Evolutionary conservation across 1,140 invertebrate genomes (phyloP).

Genomic region (Drosophila ogumai): DNA sequence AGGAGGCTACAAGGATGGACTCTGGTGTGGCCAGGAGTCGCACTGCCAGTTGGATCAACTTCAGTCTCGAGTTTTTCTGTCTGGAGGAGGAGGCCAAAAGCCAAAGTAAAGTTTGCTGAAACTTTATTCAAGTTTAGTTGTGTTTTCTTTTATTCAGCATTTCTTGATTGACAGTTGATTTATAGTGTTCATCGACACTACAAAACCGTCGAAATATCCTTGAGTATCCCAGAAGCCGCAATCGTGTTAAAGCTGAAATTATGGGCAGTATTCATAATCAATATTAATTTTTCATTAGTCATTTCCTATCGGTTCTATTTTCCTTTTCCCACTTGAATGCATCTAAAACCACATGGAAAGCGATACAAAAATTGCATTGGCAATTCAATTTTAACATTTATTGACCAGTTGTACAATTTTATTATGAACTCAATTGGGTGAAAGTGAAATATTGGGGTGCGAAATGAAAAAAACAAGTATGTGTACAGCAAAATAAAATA

Average conservation of each 20-base stretch:
- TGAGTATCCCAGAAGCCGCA: neutral
- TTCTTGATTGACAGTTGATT: slow-evolving; percentile 48
- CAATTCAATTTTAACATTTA: slow-evolving; percentile 32
- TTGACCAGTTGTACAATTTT: slow-evolving; percentile 18
- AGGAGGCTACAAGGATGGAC: neutral
- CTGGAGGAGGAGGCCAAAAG: neutral
- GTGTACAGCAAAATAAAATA: neutral
- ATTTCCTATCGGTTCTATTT: neutral
- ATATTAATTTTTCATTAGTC: neutral
- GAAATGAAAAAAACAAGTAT: neutral
- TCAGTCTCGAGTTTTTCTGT: slow-evolving; percentile 32
- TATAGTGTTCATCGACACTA: slow-evolving; percentile 30
- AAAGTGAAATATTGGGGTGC: slow-evolving; percentile 4
- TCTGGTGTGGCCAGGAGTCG: slow-evolving; percentile 18
- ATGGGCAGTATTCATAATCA: neutral
- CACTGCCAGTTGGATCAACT: slow-evolving; percentile 32
- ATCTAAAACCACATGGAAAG: slow-evolving; percentile 20
- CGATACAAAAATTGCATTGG: slow-evolving; percentile 14
- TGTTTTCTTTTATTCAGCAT: slow-evolving; percentile 40
- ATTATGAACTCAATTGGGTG: slow-evolving; percentile 32
- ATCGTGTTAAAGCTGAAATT: neutral
- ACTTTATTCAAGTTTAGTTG: slow-evolving; percentile 34
- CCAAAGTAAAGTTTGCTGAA: slow-evolving; percentile 29
- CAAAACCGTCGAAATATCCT: slow-evolving; percentile 1
- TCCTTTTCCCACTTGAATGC: neutral